These are phyloP conservation scores for Mesodorylaimus sp. DNA, from an alignment of 2,888 invertebrate species.

Conservation along the genomic window DNA sequence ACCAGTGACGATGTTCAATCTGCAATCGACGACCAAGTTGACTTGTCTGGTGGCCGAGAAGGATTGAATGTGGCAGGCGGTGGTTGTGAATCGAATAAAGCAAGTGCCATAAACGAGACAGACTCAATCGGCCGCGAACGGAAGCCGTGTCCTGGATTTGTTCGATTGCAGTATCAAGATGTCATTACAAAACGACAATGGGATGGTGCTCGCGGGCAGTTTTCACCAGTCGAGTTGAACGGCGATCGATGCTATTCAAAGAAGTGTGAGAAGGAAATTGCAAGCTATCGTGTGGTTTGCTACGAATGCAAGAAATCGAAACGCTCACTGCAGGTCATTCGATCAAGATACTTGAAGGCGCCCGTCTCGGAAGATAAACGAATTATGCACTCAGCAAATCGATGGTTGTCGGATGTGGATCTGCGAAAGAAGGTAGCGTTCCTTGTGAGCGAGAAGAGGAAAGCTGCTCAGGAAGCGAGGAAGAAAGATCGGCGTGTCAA, in stretches of 20 bases:
- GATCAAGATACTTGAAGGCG: too few relatives aligned
- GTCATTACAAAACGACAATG: background rate
- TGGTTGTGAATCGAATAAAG: too few relatives aligned
- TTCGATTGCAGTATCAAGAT: background rate
- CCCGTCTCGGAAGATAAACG: too few relatives aligned
- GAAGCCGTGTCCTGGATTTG: background rate
- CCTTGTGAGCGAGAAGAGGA: background rate
- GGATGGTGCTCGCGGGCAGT: background rate
- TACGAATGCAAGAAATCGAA: background rate
- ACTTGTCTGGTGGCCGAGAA: too few relatives aligned
- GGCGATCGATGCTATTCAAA: background rate
- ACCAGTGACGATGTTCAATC: too few relatives aligned
- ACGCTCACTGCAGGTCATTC: too few relatives aligned
- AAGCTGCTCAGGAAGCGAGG: background rate
- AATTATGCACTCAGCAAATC: too few relatives aligned
- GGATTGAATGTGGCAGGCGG: too few relatives aligned
- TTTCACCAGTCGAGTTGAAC: background rate
- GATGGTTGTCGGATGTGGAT: background rate
- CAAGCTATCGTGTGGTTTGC: background rate
- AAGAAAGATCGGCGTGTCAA: background rate
- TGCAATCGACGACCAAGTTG: too few relatives aligned
- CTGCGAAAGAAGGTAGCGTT: background rate
- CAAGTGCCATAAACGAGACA: too few relatives aligned
- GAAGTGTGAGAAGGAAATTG: background rate
- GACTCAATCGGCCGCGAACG: too few relatives aligned